These are phyloP conservation scores for Prinia subflava DNA, from an alignment of 2,113 vertebrate species.

Conservation along the genomic window DNA sequence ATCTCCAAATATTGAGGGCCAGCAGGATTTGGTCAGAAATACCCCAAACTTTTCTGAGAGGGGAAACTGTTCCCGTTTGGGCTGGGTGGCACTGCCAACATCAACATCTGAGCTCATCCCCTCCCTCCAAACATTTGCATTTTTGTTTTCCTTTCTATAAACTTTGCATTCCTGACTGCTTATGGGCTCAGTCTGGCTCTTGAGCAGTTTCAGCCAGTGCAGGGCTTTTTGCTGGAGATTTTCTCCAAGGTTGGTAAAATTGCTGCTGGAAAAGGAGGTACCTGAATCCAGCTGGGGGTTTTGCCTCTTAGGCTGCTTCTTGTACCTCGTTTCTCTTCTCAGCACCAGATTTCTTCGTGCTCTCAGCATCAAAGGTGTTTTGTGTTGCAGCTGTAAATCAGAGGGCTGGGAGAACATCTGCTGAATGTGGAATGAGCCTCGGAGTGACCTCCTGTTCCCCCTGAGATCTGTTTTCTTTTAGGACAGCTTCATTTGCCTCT, in stretches of 20 bases:
- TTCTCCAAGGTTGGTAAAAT: neutral
- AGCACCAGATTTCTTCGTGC: neutral
- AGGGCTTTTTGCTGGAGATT: neutral
- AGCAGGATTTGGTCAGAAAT: neutral
- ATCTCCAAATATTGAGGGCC: neutral
- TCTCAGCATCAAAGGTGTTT: neutral
- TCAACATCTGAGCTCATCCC: slow-evolving; percentile 16
- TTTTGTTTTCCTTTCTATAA: slow-evolving; percentile 29
- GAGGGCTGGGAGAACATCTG: neutral
- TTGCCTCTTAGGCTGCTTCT: neutral
- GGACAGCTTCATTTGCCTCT: neutral
- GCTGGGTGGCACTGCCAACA: neutral
- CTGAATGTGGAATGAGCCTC: neutral
- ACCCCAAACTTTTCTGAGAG: neutral
- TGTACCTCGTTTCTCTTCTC: neutral
- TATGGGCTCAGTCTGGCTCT: neutral
- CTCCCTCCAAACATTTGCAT: neutral
- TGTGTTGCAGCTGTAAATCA: neutral
- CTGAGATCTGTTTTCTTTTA: neutral
- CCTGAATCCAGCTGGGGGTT: neutral
- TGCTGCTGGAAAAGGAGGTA: neutral
- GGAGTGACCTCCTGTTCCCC: neutral
- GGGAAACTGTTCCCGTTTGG: neutral
- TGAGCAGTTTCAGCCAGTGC: neutral
- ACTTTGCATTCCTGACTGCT: slow-evolving; percentile 33